A percentile compares a stretch with the other conserved stretches of the same genome.
Evolutionary conservation across 1,140 invertebrate genomes (phyloP).

Genomic region (Drosophila grimshawi): DNA sequence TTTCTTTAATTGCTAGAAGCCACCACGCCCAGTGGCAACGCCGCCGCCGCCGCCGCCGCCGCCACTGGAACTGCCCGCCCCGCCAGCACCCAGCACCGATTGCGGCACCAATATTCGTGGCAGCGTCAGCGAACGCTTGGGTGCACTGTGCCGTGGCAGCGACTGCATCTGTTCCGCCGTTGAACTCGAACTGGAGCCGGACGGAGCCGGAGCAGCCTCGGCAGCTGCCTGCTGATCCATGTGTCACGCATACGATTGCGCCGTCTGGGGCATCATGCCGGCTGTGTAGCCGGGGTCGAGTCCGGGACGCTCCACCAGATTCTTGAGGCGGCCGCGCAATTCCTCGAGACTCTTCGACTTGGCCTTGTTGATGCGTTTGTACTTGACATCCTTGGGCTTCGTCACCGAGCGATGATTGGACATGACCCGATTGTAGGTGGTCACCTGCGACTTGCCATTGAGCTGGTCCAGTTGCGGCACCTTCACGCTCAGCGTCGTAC

Average conservation of each 20-base stretch:
- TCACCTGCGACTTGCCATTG: constrained; percentile 87
- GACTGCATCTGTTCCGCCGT: neutral
- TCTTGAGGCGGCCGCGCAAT: constrained; percentile 91
- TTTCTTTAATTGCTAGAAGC: constrained; percentile 84
- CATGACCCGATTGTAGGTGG: constrained; percentile 94
- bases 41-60: constrained; percentile 22
- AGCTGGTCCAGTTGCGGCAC: constrained; percentile 63
- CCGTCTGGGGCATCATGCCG: constrained; percentile 76
- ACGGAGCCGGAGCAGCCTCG: neutral
- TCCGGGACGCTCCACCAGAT: constrained; percentile 90
- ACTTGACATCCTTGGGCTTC: constrained; percentile 95
- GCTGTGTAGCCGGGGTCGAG: constrained; percentile 59
- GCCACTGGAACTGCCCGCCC: constrained; percentile 49
- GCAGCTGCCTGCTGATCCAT: constrained; percentile 31
- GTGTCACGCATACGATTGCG: constrained; percentile 84
- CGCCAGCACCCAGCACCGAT: constrained; percentile 20
- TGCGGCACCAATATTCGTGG: constrained; percentile 74
- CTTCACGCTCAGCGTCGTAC: constrained; percentile 68
- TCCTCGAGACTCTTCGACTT: constrained; percentile 95
- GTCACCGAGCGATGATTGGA: constrained; percentile 94
- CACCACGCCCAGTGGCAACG: constrained; percentile 53
- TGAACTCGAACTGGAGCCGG: neutral
- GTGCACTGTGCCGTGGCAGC: constrained; percentile 10
- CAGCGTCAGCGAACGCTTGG: constrained; percentile 74
- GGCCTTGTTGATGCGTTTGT: constrained; percentile 95